phyloP scores from a whole-genome alignment of 2,888 invertebrate genomes.

The Punctoribates punctum region DNA sequence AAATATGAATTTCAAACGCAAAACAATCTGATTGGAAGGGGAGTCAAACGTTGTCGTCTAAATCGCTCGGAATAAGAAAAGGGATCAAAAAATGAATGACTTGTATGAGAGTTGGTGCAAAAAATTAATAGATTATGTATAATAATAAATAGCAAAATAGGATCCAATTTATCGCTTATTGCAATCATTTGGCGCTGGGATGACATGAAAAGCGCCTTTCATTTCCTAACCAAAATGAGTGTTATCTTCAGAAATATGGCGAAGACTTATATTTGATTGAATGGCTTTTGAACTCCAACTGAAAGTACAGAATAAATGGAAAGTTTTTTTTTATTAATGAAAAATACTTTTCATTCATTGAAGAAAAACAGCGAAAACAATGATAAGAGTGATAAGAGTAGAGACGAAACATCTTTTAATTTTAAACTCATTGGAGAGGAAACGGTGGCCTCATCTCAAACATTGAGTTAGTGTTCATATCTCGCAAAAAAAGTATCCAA shows the following conservation, averaged over 20 bases:
- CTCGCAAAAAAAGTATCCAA: too few relatives aligned
- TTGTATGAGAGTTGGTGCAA: too few relatives aligned
- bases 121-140: background rate
- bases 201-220: slow-evolving; percentile 12
- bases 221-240: background rate
- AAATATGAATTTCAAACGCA: too few relatives aligned
- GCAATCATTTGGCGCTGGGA: background rate
- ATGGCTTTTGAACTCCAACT: slow-evolving; percentile 14
- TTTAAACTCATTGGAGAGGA: background rate
- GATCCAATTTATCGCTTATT: background rate
- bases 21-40: too few relatives aligned
- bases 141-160: background rate
- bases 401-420: background rate
- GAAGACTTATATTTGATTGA: slow-evolving; percentile 10
- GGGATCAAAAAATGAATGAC: too few relatives aligned
- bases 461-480: too few relatives aligned
- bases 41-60: too few relatives aligned
- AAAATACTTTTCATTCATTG: too few relatives aligned
- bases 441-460: background rate
- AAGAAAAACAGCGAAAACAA: too few relatives aligned
- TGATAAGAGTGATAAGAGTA: too few relatives aligned
- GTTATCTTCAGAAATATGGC: background rate
- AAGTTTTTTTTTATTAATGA: background rate
- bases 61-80: too few relatives aligned
- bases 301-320: background rate